Base-by-base conservation (phyloP, 2,888 invertebrate species). In the Drosophila antonietae region DNA sequence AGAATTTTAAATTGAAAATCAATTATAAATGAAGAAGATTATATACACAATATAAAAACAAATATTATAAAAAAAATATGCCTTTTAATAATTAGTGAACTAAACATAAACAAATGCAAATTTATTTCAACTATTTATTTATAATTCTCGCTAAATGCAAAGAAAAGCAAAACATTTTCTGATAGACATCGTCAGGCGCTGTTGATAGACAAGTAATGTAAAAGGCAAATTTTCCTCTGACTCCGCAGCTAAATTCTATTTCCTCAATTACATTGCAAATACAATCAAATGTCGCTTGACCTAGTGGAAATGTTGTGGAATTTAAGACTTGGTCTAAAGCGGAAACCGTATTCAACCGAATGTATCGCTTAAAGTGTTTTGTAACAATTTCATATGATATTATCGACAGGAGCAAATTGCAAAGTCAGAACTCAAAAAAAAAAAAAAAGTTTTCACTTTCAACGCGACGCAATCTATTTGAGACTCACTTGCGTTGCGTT, bases 381-480 rank as follows among this genome's bases (percentile, higher is more conserved):
- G 35, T 33, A 33, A 28, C 57, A 35, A 44, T 43, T 57, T 35
- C 15, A 23, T 20, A 18, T n/a, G 41, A 46, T 51, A 63, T 51
- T 37, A n/a, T 18, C 41, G 28, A 51, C 51, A 49, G 74, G 9
- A 20, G 57, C 35, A 37, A 61, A 65, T 57, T 57, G 56, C 33
- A 55, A 18, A 53, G 61, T 44, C 63, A 44, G 46, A 66, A 49
- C 52, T 66, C 28, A 58, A 56, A 78, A 31, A 18, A 46, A 84
- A 89, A 3, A 31, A 33, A 15, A 41, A 41, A 41, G 69, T 84
- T 89, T 88, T 72, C 71, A 77, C 69, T 83, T 72, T 67, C 80
- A 62, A 58, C 58, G 69, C 68, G 46, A 52, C 33, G 74, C 81
- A 81, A 87, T 75, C 85, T 88, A 71, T 84, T 76, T 73, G 76